Evolutionary conservation across 2,888 invertebrate species (phyloP).

Genomic region (Silvanus unidentatus): DNA sequence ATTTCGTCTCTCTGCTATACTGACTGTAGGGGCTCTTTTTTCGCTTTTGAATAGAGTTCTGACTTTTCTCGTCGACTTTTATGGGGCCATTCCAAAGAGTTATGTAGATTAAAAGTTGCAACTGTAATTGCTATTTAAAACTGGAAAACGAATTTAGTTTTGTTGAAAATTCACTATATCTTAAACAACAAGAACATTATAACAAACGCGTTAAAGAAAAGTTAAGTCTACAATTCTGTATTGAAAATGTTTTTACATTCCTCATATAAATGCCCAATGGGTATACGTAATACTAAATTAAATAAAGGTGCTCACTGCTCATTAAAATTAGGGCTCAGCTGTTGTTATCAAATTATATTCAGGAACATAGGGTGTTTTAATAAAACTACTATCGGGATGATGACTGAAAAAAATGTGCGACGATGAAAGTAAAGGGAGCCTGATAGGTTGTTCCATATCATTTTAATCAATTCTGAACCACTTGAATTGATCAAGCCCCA

Average conservation of each 20-base stretch:
- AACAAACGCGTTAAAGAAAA: too few species aligned
- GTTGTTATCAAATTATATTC: too few species aligned
- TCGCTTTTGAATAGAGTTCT: conserved; percentile 37
- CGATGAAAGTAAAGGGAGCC: not conserved
- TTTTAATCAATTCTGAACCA: conserved; percentile 47
- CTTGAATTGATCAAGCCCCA: conserved; percentile 42
- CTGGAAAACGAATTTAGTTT: conserved; percentile 33
- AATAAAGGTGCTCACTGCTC: too few species aligned
- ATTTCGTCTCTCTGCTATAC: conserved; percentile 20
- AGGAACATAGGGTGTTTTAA: too few species aligned
- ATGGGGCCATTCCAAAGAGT: conserved; percentile 36
- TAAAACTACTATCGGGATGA: too few species aligned
- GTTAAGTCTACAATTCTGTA: too few species aligned
- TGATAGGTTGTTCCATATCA: conserved; percentile 31
- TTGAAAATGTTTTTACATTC: too few species aligned
- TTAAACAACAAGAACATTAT: too few species aligned
- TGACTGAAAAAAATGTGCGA: too few species aligned
- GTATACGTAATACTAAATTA: too few species aligned
- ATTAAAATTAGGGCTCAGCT: too few species aligned
- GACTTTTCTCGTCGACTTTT: conserved; percentile 41
- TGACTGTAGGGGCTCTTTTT: conserved; percentile 23
- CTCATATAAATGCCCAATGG: too few species aligned
- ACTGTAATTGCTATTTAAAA: conserved; percentile 42
- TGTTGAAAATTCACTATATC: conserved; percentile 9
- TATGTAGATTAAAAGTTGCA: conserved; percentile 43